A percentile compares a stretch with the other conserved stretches of the same genome.
Conservation (phyloP, 2,797 vertebrate genomes). For the Xiphophorus birchmanni region DNA sequence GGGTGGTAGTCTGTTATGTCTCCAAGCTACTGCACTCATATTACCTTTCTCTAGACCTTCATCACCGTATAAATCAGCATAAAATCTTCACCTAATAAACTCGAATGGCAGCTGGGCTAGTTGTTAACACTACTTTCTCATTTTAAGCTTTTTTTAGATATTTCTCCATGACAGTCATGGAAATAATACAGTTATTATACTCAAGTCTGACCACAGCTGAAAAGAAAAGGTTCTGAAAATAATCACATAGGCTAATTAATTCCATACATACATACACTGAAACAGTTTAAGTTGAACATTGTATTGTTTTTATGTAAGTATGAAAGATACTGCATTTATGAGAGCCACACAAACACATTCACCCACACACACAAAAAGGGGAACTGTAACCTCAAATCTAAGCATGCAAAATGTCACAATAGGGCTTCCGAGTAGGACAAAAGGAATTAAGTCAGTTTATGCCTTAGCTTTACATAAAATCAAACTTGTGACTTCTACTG, state of each 20-base stretch:
- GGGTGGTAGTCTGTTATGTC: neutral
- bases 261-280: neutral
- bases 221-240: neutral
- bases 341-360: neutral
- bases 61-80: neutral
- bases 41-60: neutral
- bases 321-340: neutral
- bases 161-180: neutral
- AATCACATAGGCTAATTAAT: neutral
- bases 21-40: neutral
- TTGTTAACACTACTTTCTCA: neutral
- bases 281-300: neutral
- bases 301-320: neutral
- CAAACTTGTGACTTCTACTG: neutral
- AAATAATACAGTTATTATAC: neutral
- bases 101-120: neutral
- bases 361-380: neutral
- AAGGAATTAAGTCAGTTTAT: neutral
- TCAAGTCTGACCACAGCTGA: neutral
- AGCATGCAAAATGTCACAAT: neutral
- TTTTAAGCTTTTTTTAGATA: neutral
- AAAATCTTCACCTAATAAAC: neutral
- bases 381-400: neutral
- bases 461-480: neutral
- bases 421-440: neutral